phyloP scores from a whole-genome alignment of 2,888 invertebrate genomes.

The Hanleya hanleyi region DNA sequence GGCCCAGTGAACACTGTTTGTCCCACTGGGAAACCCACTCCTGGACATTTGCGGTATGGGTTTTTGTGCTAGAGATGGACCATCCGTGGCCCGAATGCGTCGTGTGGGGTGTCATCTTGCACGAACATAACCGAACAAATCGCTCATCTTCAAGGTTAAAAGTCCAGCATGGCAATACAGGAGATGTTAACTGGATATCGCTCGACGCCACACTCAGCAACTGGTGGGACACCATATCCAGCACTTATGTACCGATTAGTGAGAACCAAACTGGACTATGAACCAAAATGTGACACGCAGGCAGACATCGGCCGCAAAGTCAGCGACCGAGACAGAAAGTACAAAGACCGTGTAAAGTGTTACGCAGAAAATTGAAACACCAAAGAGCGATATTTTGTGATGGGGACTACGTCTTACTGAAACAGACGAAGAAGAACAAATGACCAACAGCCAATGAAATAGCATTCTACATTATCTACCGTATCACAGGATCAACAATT shows the following conservation, averaged over 20 bases:
- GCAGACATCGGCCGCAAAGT: background rate
- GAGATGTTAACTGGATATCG: constrained; percentile 32
- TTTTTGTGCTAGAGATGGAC: too few species aligned
- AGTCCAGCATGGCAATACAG: constrained; percentile 20
- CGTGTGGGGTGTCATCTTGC: too few species aligned
- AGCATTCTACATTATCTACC: constrained; percentile 16
- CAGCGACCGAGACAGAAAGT: background rate
- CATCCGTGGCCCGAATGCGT: too few species aligned
- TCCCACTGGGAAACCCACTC: too few species aligned
- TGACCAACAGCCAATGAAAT: constrained; percentile 24
- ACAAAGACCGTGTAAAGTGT: background rate
- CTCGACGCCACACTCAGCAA: constrained; percentile 32
- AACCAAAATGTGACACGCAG: background rate
- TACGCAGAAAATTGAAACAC: constrained; percentile 11
- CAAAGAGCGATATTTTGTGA: constrained; percentile 13
- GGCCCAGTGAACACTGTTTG: too few species aligned
- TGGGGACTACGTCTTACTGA: constrained; percentile 25
- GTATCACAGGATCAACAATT: constrained; percentile 23
- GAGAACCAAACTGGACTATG: constrained; percentile 22
- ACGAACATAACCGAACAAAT: constrained; percentile 30
- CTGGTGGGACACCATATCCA: constrained; percentile 27
- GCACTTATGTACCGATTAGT: constrained; percentile 21
- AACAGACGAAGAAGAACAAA: constrained; percentile 19
- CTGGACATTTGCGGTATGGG: too few species aligned
- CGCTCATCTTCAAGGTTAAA: constrained; percentile 9